Conservation (phyloP, 2,113 vertebrate species). For the Cairina moschata region DNA sequence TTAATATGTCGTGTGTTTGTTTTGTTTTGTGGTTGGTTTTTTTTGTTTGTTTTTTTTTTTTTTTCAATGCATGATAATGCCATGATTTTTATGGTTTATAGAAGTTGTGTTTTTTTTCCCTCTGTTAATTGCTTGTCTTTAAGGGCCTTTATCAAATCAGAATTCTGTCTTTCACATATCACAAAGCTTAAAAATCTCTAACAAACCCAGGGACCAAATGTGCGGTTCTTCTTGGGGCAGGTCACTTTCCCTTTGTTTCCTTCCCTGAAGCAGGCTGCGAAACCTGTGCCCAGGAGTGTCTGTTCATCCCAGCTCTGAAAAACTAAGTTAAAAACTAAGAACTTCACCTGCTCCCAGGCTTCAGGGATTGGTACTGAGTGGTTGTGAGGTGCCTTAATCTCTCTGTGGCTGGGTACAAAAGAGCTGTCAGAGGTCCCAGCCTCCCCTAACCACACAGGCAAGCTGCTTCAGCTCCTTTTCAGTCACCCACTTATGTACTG, state of each 20-base stretch:
- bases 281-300: neutral
- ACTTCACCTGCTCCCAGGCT: neutral
- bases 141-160: neutral
- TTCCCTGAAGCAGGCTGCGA: neutral
- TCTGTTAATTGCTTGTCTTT: neutral
- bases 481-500: neutral
- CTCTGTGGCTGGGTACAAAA: neutral
- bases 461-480: rapidly evolving
- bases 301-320: neutral
- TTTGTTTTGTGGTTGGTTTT: no score
- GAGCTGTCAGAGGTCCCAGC: neutral
- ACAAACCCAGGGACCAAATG: neutral
- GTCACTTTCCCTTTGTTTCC: neutral
- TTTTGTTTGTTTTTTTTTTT: neutral
- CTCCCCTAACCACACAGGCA: rapidly evolving
- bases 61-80: neutral
- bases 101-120: neutral
- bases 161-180: neutral
- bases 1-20: neutral
- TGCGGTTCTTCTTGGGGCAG: neutral
- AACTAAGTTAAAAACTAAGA: neutral
- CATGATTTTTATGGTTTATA: neutral
- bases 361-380: neutral
- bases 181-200: neutral
- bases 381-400: neutral